Evolutionary conservation across 2,888 invertebrate genomes (phyloP), one percentile per base, ranked within the genome.

Genomic region (Pollenia griseotomentosa): DNA sequence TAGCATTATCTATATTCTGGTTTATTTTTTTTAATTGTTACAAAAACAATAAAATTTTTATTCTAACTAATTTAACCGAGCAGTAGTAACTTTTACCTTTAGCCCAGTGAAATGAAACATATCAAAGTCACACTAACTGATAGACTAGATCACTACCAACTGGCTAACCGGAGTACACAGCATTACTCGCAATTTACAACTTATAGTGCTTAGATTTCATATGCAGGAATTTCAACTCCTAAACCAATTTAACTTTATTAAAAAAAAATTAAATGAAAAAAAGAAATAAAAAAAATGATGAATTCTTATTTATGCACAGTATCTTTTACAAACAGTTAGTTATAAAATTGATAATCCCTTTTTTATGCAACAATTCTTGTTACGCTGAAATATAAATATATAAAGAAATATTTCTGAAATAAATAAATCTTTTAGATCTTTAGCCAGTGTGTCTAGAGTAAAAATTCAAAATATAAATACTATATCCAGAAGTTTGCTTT

Each of bases 241-340:
- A 42, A 63, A 42, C 2, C n/a, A 10, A n/a, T 63, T 63, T 63
- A n/a, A 42, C 42, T 11, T 33, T 59, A 59, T 59, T 59, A 14
- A 23, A 23, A 63, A 40, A 71, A 53, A 53, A 12, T 7, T 11
- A 51, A 65, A 5, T 16, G 12, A 71, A 70, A 40, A 16, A 16
- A 63, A 11, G 51, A 11, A 33, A 44, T 16, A 42, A n/a, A 42
- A 8, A 12, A 63, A 19, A 16, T 0, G 6, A 53, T 2, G n/a
- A 63, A 11, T 40, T 8, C 48, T 75, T 86, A 78, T 80, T 75
- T 71, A 85, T 71, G 70, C 75, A 85, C 75, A 85, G 53, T 73
- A 82, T 82, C 73, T 66, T 66, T 82, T 77, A 59, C 71, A 71
- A 48, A 81, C 61, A 66, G 16, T 11, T 61, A 57, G 57, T 71